Evolutionary conservation across 2,888 invertebrate species (phyloP), one percentile per base, ranked within the genome.

Genomic region (Morpho deidamia): DNA sequence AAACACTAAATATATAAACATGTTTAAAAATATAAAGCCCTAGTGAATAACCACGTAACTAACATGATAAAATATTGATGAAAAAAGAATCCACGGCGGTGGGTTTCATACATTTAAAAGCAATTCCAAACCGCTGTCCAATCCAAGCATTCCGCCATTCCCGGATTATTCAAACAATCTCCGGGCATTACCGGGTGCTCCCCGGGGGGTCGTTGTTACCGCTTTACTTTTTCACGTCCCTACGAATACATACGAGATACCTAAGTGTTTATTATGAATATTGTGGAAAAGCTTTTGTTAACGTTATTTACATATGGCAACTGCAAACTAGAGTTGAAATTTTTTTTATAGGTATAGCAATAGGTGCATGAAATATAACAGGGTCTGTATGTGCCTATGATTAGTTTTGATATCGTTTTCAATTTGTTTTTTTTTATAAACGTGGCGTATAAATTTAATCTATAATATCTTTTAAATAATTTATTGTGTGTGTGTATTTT

Each of bases 151-250:
- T 12, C 45, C 52, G 55, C 55, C 56, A 44, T 58, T 55, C 51
- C 47, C 52, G 53, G 53, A 55, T 55, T 58, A 50, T 50, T 44
- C 50, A 83, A 87, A 86, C 86, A 83, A 83, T 86, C 83, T 81
- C 79, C 78, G 70, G 72, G 76, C 81, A 82, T 82, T 83, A 84
- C 85, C 84, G 85, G 63, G 43, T 54, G 63, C 70, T 73, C 89
- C 81, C 90, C 12, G 10, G 89, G 83, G 90, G 59, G 77, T 77
- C 85, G 85, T 90, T 82, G 64, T 61, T 71, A 73, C 78, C 80
- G 83, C 77, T 84, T 85, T 81, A 86, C 62, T 66, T 61, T 68
- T 71, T 65, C 63, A 64, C 71, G 62, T 35, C 42, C 33, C 23
- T 33, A 44, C 32, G n/a, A n/a, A 37, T 43, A 11, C 11, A 48